phyloP scores from a whole-genome alignment of 2,113 vertebrate genomes.

The Oreotrochilus melanogaster region DNA sequence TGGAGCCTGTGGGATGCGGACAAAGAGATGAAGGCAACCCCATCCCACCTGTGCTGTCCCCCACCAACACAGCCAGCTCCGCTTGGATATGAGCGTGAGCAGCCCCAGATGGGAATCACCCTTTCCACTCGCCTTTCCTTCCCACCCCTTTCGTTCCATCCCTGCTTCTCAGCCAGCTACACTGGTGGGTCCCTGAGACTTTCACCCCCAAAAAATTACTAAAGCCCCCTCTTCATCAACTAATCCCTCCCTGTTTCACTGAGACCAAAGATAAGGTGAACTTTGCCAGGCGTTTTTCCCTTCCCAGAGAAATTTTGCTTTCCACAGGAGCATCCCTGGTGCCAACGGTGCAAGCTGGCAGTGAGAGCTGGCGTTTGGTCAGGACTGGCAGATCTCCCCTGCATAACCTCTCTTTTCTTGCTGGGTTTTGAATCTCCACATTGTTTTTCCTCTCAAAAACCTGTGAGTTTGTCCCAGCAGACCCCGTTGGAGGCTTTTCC shows the following conservation, averaged over 20 bases:
- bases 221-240: neutral
- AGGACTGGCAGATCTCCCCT: neutral
- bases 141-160: neutral
- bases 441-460: neutral
- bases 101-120: neutral
- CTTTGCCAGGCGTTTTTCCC: neutral
- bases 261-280: neutral
- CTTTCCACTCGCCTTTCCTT: neutral
- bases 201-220: accelerated
- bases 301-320: neutral
- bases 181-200: neutral
- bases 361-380: neutral
- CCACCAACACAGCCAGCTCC: neutral
- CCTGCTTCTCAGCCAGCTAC: neutral
- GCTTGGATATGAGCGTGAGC: neutral
- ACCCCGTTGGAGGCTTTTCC: neutral
- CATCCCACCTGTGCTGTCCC: neutral
- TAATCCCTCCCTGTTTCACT: neutral
- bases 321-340: neutral
- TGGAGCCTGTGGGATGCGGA: neutral
- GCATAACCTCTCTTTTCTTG: neutral
- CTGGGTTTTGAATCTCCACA: neutral
- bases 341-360: accelerated
- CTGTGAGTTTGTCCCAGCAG: neutral
- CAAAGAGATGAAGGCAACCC: neutral